Base-by-base conservation (phyloP, 2,888 invertebrate genomes). In the Limnephilus lunatus region DNA sequence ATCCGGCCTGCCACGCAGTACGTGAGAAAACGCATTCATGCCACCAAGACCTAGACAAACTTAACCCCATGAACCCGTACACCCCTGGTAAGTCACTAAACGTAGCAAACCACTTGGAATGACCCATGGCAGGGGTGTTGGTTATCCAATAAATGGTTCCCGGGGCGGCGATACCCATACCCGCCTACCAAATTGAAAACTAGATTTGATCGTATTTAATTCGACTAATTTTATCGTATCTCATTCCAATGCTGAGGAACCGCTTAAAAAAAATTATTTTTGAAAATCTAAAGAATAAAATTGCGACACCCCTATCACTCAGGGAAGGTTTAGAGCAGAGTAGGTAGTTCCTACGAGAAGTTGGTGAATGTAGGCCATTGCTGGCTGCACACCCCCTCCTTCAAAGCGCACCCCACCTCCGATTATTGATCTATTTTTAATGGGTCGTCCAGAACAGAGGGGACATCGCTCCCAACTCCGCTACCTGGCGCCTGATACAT, bases 381-480 rank as follows among this genome's bases (percentile, higher is more conserved):
- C 89, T 39, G 89, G 89, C 89, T 89, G 89, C 89, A 89, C 81
- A 15, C 12, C 89, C 89, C 89, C 14, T 44, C 25, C 39, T 9
- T 53, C 91, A 81, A 12, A 30, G 30, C 39, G 35, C 68, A 30
- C 82, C 68, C n/a, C 25, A 39, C 91, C 82, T n/a, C 83, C 83
- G n/a, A 92, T 90, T 93, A 93, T 93, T 92, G 93, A 93, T 93
- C 93, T 92, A 91, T 90, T 92, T 93, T 93, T 93, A 93, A 93
- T 93, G 92, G 93, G 93, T 93, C 93, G 93, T 91, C 91, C 88
- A 90, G 92, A 86, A 90, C 90, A 85, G 44, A 85, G 85, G 86
- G 93, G 92, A 92, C 93, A 91, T 92, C 90, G 92, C 92, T 92
- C 92, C 92, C 91, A 35, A 91, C 35, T 35, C 35, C 91, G n/a